Percentiles rank a stretch among this genome's conserved stretches.
phyloP scores from a whole-genome alignment of 2,113 vertebrate genomes.

The Vulpes lagopus region DNA sequence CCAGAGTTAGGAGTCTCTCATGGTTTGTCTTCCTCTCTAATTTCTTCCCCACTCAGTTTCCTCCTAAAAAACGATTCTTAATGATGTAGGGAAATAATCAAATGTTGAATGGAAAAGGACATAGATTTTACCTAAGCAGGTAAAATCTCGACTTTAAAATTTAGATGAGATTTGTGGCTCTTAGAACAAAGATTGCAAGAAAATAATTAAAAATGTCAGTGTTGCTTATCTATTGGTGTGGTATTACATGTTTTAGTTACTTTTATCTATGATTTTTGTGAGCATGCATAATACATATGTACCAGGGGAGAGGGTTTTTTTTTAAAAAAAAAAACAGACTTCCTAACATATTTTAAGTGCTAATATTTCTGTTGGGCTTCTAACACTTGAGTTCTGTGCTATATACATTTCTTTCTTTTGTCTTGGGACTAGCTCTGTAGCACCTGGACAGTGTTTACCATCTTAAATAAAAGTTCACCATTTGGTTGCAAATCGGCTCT shows the following conservation, averaged over 20 bases:
- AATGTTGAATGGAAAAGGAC: neutral
- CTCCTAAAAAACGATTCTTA: neutral
- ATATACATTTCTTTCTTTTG: neutral
- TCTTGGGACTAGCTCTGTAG: neutral
- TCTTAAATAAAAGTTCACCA: neutral
- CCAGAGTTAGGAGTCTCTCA: no score
- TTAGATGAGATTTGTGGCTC: neutral
- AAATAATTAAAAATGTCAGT: slow-evolving; percentile 30
- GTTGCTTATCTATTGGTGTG: neutral
- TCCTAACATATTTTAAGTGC: neutral
- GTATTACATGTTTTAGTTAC: neutral
- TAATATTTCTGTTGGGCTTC: neutral
- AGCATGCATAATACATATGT: neutral
- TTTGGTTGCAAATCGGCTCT: neutral
- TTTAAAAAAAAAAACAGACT: neutral
- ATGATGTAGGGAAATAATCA: neutral
- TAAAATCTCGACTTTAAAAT: slow-evolving; percentile 48
- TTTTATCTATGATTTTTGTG: neutral
- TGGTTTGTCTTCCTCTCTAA: no score
- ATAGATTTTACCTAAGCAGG: neutral
- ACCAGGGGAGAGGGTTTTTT: neutral
- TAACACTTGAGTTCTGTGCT: slow-evolving; percentile 28
- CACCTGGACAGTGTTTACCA: neutral
- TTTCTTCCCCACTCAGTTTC: no score
- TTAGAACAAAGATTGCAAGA: slow-evolving; percentile 11